A percentile compares a stretch with the other conserved stretches of the same genome.
These are phyloP conservation scores for Dasypolia templi DNA, from an alignment of 2,888 invertebrate genomes.

Conservation along the genomic window DNA sequence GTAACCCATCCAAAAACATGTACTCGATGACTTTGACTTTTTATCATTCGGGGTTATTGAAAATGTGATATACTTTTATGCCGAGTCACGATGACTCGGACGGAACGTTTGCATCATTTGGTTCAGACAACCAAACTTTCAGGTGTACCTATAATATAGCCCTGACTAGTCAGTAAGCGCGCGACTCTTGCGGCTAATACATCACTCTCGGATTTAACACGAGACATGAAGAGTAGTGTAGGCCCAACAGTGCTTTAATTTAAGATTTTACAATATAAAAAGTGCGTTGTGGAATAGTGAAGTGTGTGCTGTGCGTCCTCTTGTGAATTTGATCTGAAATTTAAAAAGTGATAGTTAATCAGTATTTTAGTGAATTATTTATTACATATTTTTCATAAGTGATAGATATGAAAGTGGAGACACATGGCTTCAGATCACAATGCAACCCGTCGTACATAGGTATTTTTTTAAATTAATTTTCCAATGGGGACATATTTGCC, in stretches of 20 bases:
- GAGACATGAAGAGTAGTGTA: conserved; percentile 13
- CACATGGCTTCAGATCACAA: conserved; percentile 32
- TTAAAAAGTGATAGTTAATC: conserved; percentile 28
- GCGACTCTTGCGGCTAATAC: conserved; percentile 44
- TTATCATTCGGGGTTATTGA: conserved; percentile 47
- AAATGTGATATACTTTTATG: conserved; percentile 61
- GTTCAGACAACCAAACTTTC: conserved; percentile 43
- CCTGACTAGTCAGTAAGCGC: conserved; percentile 40
- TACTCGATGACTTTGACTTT: conserved; percentile 36
- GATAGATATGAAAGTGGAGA: conserved; percentile 51
- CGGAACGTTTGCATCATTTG: conserved; percentile 33
- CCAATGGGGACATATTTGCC: fast-evolving
- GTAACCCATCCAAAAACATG: conserved; percentile 17
- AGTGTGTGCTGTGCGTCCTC: conserved; percentile 37
- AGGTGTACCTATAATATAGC: conserved; percentile 22
- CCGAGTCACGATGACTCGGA: conserved; percentile 74
- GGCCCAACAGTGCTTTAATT: conserved; percentile 5
- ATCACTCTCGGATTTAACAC: conserved; percentile 29
- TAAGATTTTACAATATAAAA: background rate
- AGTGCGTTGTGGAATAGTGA: conserved; percentile 44
- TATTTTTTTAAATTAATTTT: background rate
- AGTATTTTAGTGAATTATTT: conserved; percentile 19
- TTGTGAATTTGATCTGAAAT: conserved; percentile 50
- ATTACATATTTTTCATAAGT: conserved; percentile 13
- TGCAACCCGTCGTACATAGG: conserved; percentile 28